phyloP scores from a whole-genome alignment of 1,140 invertebrate species.

The Drosophila punjabiensis region DNA sequence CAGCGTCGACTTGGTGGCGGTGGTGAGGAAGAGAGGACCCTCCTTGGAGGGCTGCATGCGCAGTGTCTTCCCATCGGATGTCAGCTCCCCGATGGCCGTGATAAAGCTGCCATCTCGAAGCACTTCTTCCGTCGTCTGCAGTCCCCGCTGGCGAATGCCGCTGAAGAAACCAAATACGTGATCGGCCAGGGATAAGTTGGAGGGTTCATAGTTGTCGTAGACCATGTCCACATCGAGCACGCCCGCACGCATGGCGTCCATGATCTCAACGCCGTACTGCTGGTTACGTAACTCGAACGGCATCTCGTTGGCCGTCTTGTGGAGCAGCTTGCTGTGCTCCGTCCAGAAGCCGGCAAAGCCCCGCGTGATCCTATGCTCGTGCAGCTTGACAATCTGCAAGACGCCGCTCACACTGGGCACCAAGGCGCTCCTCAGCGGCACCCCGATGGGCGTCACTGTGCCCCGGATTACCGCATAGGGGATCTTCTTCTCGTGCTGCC shows the following conservation, averaged over 20 bases:
- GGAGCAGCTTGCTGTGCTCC: conserved; percentile 90
- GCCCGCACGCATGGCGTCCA: conserved; percentile 90
- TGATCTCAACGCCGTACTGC: conserved; percentile 88
- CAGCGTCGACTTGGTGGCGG: conserved; percentile 89
- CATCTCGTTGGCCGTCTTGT: conserved; percentile 90
- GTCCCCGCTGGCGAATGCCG: conserved; percentile 90
- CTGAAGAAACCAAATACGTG: conserved; percentile 93
- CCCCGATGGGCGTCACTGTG: conserved; percentile 90
- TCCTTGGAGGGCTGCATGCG: conserved; percentile 89
- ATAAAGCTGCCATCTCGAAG: conserved; percentile 90
- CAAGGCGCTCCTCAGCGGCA: conserved; percentile 90
- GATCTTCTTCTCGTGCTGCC: conserved; percentile 88
- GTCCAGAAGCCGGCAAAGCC: conserved; percentile 92
- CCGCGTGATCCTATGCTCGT: conserved; percentile 91
- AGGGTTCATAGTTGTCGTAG: conserved; percentile 91
- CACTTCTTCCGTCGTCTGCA: conserved; percentile 93
- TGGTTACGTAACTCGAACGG: conserved; percentile 90
- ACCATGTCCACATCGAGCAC: conserved; percentile 92
- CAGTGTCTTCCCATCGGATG: conserved; percentile 86
- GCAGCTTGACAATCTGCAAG: conserved; percentile 87
- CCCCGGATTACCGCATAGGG: conserved; percentile 91
- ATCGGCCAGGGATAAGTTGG: conserved; percentile 89
- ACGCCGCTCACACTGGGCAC: conserved; percentile 90
- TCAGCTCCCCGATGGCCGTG: conserved; percentile 91
- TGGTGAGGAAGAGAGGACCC: conserved; percentile 91